Percentiles rank a stretch among this genome's conserved stretches.
Conservation (phyloP, 92 coral and sea anemone species). For the Phymanthus crucifer region DNA sequence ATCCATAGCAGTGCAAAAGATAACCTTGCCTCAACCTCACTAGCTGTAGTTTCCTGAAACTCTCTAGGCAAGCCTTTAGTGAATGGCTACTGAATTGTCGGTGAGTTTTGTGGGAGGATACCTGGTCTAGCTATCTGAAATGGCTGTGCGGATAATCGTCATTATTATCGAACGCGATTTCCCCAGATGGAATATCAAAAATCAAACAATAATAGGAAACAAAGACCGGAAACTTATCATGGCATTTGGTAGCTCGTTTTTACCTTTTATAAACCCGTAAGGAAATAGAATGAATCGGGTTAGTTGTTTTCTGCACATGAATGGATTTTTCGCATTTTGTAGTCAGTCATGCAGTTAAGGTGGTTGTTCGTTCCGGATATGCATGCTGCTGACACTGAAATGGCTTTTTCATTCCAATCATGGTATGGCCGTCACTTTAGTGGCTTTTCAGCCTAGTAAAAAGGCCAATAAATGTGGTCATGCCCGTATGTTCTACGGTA, state of each 20-base stretch:
- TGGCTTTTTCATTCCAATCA: background rate
- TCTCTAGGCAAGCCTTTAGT: background rate
- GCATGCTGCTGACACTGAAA: background rate
- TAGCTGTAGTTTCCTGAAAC: background rate
- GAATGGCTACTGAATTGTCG: background rate
- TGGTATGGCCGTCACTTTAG: too few species aligned
- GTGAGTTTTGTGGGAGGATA: background rate
- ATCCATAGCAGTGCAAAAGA: background rate
- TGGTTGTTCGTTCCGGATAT: background rate
- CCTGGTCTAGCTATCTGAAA: background rate
- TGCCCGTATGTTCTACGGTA: too few species aligned
- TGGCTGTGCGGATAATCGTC: too few species aligned
- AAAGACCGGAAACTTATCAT: too few species aligned
- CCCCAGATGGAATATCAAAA: background rate
- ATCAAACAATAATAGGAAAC: too few species aligned
- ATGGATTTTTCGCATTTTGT: too few species aligned
- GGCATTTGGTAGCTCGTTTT: too few species aligned
- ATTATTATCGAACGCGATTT: background rate
- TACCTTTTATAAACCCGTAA: too few species aligned
- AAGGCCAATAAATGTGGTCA: too few species aligned
- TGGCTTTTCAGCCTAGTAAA: background rate
- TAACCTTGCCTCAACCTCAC: background rate
- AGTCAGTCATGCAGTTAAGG: background rate
- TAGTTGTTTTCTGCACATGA: too few species aligned
- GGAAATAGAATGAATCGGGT: too few species aligned